Evolutionary conservation across 2,797 vertebrate species (phyloP).

Genomic region (Catostomus latipinnis): DNA sequence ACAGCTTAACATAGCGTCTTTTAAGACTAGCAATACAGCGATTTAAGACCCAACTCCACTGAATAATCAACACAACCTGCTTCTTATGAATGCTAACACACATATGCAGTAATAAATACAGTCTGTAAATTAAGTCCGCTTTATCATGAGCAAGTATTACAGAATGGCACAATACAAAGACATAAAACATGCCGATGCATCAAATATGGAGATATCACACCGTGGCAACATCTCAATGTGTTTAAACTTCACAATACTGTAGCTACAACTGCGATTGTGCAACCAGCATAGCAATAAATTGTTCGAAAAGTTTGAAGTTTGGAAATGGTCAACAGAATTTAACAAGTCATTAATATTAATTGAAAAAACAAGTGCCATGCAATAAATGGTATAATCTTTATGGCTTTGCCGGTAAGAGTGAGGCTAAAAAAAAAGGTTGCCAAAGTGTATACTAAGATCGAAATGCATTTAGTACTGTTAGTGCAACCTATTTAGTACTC

Average conservation of each 20-base stretch:
- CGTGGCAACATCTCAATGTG: background rate
- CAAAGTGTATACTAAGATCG: background rate
- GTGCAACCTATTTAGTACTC: background rate
- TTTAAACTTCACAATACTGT: slow-evolving; percentile 11
- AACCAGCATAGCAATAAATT: background rate
- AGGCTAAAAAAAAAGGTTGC: background rate
- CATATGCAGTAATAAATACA: background rate
- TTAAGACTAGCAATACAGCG: slow-evolving; percentile 46
- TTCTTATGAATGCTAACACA: slow-evolving; percentile 39
- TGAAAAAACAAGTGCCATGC: background rate
- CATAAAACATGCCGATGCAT: slow-evolving; percentile 48
- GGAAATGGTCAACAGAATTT: background rate
- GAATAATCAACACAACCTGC: slow-evolving; percentile 43
- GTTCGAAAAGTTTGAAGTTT: background rate
- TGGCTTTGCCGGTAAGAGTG: background rate
- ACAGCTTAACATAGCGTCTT: slow-evolving; percentile 48
- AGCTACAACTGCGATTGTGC: background rate
- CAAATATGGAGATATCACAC: slow-evolving; percentile 9
- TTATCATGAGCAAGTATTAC: slow-evolving; percentile 50
- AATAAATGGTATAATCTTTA: background rate
- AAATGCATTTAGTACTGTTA: background rate
- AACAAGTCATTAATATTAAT: slow-evolving; percentile 16
- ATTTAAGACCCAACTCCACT: slow-evolving; percentile 40
- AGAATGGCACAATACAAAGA: slow-evolving; percentile 52
- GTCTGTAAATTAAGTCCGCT: slow-evolving; percentile 66